Base-by-base conservation (phyloP, 2,888 invertebrate genomes). In the Drosophila sordidula region DNA sequence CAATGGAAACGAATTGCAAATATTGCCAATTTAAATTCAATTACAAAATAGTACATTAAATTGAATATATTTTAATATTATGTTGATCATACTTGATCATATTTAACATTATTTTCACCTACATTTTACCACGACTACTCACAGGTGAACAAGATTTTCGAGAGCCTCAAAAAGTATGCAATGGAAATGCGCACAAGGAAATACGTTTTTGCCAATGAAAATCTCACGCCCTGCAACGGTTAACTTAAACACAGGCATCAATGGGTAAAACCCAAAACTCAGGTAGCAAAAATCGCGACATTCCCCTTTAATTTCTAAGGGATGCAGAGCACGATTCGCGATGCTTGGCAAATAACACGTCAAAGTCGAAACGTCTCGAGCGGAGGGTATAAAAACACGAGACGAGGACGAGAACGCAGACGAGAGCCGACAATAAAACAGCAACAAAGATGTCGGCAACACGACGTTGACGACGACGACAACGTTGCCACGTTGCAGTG, bases 401-500 rank as follows among this genome's bases (percentile, higher is more conserved):
- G 49, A 74, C 52, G 74, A 75, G 58, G 70, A 74, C 58, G 65
- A 70, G 55, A 54, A 58, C 57, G 22, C 49, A 51, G 47, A 59
- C 18, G 18, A 72, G 61, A 64, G 51, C 39, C 63, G 47, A 52
- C 32, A 69, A 18, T 44, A 59, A 36, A 18, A 55, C 45, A 67
- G 29, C 49, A 64, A 57, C 38, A 54, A 69, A 65, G 49, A 47
- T 69, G 70, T 73, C 73, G 73, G 73, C 73, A 73, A 57, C 26
- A 70, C 56, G 71, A 69, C 61, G 68, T 52, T 18, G 49, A 61
- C 66, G 61, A 62, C 65, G 45, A 55, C 66, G 74, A 50, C 58
- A 74, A 67, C 65, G 73, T 73, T 83, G 83, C 83, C 78, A 82
- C 81, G 82, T 80, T 85, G 82, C 85, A 82, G 57, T 78, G 73